These are phyloP conservation scores for Pomatostomus ruficeps DNA, from an alignment of 2,113 vertebrate genomes.

Conservation along the genomic window DNA sequence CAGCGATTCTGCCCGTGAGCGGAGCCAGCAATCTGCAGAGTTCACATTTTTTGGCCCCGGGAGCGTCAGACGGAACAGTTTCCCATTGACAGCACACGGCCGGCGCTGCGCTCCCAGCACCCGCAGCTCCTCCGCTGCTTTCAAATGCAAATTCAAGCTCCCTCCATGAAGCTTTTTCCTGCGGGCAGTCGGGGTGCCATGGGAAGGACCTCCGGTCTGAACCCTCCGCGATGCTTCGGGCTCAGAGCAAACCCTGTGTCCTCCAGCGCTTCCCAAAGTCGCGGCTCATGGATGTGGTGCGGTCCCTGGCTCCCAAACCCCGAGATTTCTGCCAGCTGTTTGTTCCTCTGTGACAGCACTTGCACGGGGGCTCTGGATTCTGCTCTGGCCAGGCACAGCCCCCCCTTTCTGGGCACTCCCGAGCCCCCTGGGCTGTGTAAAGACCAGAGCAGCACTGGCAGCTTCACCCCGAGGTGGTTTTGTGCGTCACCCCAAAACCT, in stretches of 20 bases:
- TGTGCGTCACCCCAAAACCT: neutral
- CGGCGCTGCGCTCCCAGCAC: neutral
- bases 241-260: fast-evolving
- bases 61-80: neutral
- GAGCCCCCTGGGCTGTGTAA: fast-evolving
- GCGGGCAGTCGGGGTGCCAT: fast-evolving
- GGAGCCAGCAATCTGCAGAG: conserved; percentile 20
- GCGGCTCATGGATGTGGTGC: fast-evolving
- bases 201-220: neutral
- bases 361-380: neutral
- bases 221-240: neutral
- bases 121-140: neutral
- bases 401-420: neutral
- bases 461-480: neutral
- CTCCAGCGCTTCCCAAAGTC: neutral
- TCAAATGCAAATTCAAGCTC: conserved; percentile 43
- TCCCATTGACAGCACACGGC: conserved; percentile 10
- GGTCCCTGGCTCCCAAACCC: neutral
- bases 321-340: neutral
- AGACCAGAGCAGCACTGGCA: fast-evolving
- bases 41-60: neutral
- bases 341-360: neutral
- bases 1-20: neutral
- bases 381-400: fast-evolving
- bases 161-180: neutral